Evolutionary conservation across 2,888 invertebrate species (phyloP), one percentile per base, ranked within the genome.

Genomic region (Periphyllus acericola): DNA sequence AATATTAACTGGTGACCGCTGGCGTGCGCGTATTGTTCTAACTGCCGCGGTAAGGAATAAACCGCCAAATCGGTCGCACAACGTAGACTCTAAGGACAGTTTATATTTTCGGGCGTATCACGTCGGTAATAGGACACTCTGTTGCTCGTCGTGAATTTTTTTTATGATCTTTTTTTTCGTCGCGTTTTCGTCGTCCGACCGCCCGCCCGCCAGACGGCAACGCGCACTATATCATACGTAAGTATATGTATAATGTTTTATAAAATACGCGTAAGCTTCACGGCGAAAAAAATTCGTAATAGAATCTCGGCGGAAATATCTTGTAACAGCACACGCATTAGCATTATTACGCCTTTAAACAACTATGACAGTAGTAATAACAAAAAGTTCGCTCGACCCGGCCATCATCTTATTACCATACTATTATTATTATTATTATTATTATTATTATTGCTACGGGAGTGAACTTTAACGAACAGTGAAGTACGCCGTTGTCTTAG

Each of bases 91-190:
- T 66, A 40, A 9, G 68, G 29, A 25, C 3, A 29, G 29, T 68
- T 29, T n/a, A 29, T 60, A 21, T 60, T 68, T 68, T 68, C 68
- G 68, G 68, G n/a, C 29, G 29, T 68, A 68, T 68, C n/a, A 68
- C 68, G 68, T 68, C 68, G n/a, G 68, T 68, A 68, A 68, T n/a
- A 29, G 68, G 68, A 68, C 68, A 68, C 68, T 66, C 66, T 29
- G 68, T 68, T 68, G 68, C 68, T 25, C 68, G 25, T 68, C 55
- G 4, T 66, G 2, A 3, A 21, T 66, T 66, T 66, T 55, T 55
- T 55, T 14, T 55, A 3, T 60, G 0, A 8, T 60, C 25, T 25
- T 60, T 60, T 60, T 60, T 25, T 25, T 60, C 8, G 60, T 60
- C 60, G 14, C 46, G 6, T 60, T 60, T 60, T 60, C 25, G 60